Conservation (phyloP, 2,797 vertebrate genomes). For the Erithacus rubecula region DNA sequence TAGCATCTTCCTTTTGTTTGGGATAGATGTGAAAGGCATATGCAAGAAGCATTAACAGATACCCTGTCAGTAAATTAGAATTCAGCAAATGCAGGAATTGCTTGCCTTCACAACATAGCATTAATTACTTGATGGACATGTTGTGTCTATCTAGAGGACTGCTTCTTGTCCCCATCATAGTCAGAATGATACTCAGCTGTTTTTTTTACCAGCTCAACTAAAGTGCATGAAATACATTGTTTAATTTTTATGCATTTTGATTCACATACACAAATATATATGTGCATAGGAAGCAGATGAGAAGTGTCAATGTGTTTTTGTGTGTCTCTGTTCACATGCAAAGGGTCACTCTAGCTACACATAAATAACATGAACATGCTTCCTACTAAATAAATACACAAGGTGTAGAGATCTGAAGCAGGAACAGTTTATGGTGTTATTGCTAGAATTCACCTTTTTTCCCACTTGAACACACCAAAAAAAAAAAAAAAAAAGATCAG, state of each 20-base stretch:
- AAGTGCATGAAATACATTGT: background rate
- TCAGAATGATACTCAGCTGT: background rate
- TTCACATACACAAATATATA: background rate
- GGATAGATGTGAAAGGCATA: background rate
- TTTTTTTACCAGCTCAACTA: background rate
- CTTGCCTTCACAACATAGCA: background rate
- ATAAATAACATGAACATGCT: background rate
- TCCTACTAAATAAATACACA: background rate
- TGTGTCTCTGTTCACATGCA: fast-evolving
- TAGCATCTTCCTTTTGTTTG: background rate
- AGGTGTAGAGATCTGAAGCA: background rate
- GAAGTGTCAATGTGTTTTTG: background rate
- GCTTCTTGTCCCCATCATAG: background rate
- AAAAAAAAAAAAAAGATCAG: background rate
- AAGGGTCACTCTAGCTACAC: background rate
- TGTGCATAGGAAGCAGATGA: background rate
- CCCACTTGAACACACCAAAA: background rate
- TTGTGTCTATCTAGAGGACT: background rate
- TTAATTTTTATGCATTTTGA: background rate
- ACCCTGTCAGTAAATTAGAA: background rate
- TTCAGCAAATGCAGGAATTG: background rate
- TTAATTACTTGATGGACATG: background rate
- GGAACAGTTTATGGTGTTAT: background rate
- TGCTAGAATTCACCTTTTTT: background rate
- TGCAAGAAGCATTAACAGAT: background rate